Evolutionary conservation across 2,888 invertebrate genomes (phyloP).

Genomic region (Beris chalybata): DNA sequence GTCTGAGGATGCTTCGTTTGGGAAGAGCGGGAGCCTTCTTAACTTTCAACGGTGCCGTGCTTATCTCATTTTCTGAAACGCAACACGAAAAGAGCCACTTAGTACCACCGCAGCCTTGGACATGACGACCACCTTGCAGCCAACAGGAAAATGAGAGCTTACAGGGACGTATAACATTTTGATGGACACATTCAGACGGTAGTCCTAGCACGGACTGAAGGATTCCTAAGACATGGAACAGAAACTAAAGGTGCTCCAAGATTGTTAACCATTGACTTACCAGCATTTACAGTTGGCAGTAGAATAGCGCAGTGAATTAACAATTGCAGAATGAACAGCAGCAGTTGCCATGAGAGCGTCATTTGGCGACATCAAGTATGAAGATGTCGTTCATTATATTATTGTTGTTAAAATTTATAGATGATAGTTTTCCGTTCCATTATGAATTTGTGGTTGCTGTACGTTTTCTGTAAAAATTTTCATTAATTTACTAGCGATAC

Average conservation of each 20-base stretch:
- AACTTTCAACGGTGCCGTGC: background rate
- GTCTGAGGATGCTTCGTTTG: conserved; percentile 51
- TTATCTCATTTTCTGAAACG: conserved; percentile 52
- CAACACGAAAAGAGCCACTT: conserved; percentile 76
- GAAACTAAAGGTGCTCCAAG: background rate
- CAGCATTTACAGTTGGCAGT: background rate
- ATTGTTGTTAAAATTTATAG: background rate
- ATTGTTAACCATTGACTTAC: conserved; percentile 1
- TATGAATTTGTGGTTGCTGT: too few species aligned
- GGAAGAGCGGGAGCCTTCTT: conserved; percentile 42
- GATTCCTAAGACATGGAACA: conserved; percentile 45
- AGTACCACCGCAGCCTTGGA: conserved; percentile 67
- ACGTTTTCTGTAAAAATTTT: too few species aligned
- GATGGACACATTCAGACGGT: conserved; percentile 56
- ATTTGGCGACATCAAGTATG: conserved; percentile 36
- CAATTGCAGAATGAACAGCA: conserved; percentile 32
- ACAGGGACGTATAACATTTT: conserved; percentile 65
- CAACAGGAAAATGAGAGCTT: conserved; percentile 74
- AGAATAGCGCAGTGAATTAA: conserved; percentile 13
- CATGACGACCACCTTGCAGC: conserved; percentile 70
- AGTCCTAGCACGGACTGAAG: conserved; percentile 53
- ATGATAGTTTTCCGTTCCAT: too few species aligned
- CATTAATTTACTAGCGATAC: too few species aligned
- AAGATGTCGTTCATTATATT: conserved; percentile 26
- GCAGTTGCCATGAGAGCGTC: conserved; percentile 44